Percentiles rank a stretch among this genome's conserved stretches.
These are phyloP conservation scores for Rhinophrynus dorsalis DNA, from an alignment of 2,797 vertebrate species.

Conservation along the genomic window DNA sequence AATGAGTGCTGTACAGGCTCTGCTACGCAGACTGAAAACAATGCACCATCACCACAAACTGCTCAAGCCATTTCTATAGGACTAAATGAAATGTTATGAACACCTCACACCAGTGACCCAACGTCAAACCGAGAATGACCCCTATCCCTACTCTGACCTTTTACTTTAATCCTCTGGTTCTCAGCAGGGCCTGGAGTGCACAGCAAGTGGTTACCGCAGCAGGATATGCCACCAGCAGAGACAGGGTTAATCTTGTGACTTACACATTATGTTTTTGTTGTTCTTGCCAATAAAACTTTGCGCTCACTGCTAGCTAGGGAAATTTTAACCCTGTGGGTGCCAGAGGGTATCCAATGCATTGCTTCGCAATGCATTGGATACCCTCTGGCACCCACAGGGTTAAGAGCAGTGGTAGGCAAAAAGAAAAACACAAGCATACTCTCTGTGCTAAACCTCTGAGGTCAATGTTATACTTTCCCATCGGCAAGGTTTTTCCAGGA, in stretches of 20 bases:
- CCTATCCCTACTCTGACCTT: slow-evolving; percentile 13
- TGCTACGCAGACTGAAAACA: no score
- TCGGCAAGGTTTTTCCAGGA: slow-evolving; percentile 4
- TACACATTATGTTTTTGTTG: background rate
- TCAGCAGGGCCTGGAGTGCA: background rate
- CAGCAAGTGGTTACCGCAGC: background rate
- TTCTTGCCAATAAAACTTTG: slow-evolving; percentile 14
- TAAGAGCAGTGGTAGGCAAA: no score
- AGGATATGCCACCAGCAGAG: background rate
- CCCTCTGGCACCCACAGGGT: no score
- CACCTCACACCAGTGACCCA: background rate
- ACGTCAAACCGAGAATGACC: background rate
- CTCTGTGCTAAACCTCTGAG: slow-evolving; percentile 16
- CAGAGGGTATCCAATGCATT: no score
- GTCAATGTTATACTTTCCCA: slow-evolving; percentile 30
- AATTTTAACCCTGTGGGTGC: no score
- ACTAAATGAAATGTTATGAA: background rate
- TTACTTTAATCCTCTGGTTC: background rate
- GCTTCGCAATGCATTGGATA: no score
- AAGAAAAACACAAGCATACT: background rate
- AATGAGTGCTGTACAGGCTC: background rate
- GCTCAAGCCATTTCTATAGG: background rate
- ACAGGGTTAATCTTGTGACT: background rate
- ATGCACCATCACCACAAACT: background rate
- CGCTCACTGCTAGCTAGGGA: background rate